These are phyloP conservation scores for Notothenia coriiceps DNA, from an alignment of 2,113 vertebrate genomes.

Conservation along the genomic window DNA sequence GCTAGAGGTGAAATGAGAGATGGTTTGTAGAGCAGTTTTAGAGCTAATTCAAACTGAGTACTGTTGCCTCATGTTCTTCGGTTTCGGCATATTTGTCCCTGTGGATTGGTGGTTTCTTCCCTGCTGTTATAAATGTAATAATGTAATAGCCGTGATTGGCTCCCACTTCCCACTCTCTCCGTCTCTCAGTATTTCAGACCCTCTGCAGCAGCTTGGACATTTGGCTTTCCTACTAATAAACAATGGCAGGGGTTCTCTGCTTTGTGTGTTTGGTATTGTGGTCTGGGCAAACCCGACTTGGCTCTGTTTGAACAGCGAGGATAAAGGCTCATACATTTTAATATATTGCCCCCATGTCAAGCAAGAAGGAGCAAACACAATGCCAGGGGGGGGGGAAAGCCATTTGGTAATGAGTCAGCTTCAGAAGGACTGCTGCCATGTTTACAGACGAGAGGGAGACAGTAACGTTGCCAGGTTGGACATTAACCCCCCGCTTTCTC, in stretches of 20 bases:
- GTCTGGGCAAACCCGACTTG: constrained; percentile 57
- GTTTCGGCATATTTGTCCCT: constrained; percentile 36
- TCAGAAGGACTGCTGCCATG: constrained; percentile 36
- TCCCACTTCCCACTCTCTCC: constrained; percentile 14
- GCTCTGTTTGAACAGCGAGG: constrained; percentile 68
- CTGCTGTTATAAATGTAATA: constrained; percentile 60
- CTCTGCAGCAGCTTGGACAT: constrained; percentile 51
- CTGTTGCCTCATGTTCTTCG: constrained; percentile 22
- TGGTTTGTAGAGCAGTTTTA: not conserved
- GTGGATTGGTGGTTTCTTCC: constrained; percentile 37
- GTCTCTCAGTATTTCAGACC: constrained; percentile 24
- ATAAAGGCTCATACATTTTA: constrained; percentile 80
- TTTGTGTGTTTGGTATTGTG: not conserved
- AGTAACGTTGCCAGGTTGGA: constrained; percentile 36
- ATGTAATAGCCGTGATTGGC: constrained; percentile 55
- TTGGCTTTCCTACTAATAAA: constrained; percentile 62
- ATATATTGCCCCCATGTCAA: constrained; percentile 74
- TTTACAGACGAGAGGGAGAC: constrained; percentile 33
- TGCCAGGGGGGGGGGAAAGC: constrained; percentile 36
- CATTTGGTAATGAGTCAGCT: constrained; percentile 63
- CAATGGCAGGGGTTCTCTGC: constrained; percentile 48
- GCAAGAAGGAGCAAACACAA: constrained; percentile 78
- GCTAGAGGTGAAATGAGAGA: not conserved
- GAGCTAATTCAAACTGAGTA: not conserved
- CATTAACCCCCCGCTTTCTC: not conserved